Base-by-base conservation (phyloP, 2,797 vertebrate species). In the Hoplostethus atlanticus region DNA sequence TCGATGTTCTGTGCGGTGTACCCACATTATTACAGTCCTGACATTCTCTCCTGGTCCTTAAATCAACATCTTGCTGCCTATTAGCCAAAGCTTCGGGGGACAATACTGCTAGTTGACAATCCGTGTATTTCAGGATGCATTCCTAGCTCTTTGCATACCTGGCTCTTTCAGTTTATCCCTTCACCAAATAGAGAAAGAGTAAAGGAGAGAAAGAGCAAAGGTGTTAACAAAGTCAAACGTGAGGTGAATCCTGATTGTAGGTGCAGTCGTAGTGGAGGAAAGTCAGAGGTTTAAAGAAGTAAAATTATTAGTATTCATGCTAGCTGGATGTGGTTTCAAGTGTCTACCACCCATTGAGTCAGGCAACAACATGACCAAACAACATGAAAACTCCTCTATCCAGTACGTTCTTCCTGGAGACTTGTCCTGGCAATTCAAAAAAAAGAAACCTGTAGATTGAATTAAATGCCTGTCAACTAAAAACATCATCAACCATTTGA, bases 41-140 rank as follows among this genome's bases (percentile, higher is more conserved):
- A 88, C 81, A 80, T 61, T 71, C 71, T 84, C 79, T 82, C 77
- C 76, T 63, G 63, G 76, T 85, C 61, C 75, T 84, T 81, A 88
- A 84, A 92, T 87, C 84, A 92, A 90, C 91, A 91, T 89, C 75
- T 84, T 90, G 86, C 85, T 88, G 84, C 77, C 79, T 90, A 89
- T 91, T 91, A 92, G 79, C 54, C 56, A 74, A 87, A 89, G 87
- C 79, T 88, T 86, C 78, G 44, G 68, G 55, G 73, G 73, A 93
- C 87, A 87, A 89, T 85, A 60, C 79, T 53, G n/a, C 53, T 62
- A 68, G 51, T 67, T 40, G 56, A 81, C 58, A 83, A 83, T 77
- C 57, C 40, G 16, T 69, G 60, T 42, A 61, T 78, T 83, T 83
- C 75, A 60, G 68, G 68, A 62, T 64, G 51, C 74, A 84, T 64